A percentile compares a stretch with the other conserved stretches of the same genome.
Conservation (phyloP, 1,140 invertebrate species). For the Bicyclus anynana region DNA sequence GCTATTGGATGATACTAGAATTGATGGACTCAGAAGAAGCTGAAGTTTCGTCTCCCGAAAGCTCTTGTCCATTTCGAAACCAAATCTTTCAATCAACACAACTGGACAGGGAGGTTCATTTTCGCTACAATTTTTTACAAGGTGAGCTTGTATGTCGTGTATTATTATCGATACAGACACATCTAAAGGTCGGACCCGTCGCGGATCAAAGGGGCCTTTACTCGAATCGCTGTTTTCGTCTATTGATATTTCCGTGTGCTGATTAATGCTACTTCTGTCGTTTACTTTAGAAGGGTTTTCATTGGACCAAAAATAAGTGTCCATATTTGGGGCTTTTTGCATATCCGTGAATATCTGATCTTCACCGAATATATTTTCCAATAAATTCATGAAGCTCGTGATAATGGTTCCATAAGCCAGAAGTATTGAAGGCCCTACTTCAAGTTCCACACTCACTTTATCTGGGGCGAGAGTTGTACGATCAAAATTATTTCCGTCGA, state of each 20-base stretch:
- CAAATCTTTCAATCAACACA: conserved; percentile 92
- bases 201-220: conserved; percentile 86
- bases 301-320: conserved; percentile 70
- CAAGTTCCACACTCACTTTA: conserved; percentile 92
- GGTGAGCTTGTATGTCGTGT: conserved; percentile 96
- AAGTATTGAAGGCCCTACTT: conserved; percentile 94
- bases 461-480: conserved; percentile 90
- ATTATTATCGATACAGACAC: conserved; percentile 96
- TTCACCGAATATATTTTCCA: conserved; percentile 98
- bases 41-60: conserved; percentile 95
- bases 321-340: conserved; percentile 80
- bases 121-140: conserved; percentile 92
- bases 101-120: conserved; percentile 94
- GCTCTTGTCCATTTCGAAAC: conserved; percentile 97
- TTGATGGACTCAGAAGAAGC: conserved; percentile 92
- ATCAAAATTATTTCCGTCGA: conserved; percentile 88
- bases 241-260: conserved; percentile 78
- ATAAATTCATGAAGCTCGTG: conserved; percentile 91
- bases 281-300: conserved; percentile 72
- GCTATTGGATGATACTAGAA: conserved; percentile 87
- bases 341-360: conserved; percentile 96
- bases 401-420: conserved; percentile 94
- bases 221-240: conserved; percentile 76
- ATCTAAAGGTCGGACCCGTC: conserved; percentile 91
- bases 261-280: conserved; percentile 72